phyloP scores from a whole-genome alignment of 1,140 invertebrate species.

The Papilio machaon region DNA sequence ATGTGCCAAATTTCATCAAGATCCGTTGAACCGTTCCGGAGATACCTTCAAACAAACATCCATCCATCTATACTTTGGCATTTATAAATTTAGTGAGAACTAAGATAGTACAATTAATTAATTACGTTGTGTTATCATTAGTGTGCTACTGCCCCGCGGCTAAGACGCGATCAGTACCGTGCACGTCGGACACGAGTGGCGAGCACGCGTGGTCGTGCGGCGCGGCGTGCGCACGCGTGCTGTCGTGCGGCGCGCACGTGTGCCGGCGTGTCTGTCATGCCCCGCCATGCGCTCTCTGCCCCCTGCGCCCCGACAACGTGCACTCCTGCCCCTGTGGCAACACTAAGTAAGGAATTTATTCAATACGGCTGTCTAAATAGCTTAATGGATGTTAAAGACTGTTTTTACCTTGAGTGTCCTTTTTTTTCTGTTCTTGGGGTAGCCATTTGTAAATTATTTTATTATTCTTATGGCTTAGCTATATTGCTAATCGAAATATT shows the following conservation, averaged over 20 bases:
- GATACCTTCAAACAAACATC: too few relatives aligned
- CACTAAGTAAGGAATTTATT: constrained; percentile 70
- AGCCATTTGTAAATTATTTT: background rate
- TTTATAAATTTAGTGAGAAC: too few relatives aligned
- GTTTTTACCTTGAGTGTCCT: too few relatives aligned
- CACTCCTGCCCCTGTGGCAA: constrained; percentile 94
- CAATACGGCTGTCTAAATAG: too few relatives aligned
- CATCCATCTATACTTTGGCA: too few relatives aligned
- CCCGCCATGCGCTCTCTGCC: constrained; percentile 85
- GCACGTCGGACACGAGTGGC: constrained; percentile 76
- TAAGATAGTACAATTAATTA: background rate
- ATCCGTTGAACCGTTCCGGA: too few relatives aligned
- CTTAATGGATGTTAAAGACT: too few relatives aligned
- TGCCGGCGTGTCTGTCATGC: constrained; percentile 89
- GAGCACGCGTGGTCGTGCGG: constrained; percentile 84
- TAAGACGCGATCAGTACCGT: constrained; percentile 79
- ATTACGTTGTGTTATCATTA: constrained; percentile 38
- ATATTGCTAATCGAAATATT: background rate
- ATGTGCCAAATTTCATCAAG: too few relatives aligned
- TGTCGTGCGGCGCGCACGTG: constrained; percentile 90
- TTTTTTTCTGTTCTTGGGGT: background rate
- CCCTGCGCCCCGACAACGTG: constrained; percentile 84
- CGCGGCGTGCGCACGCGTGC: constrained; percentile 85
- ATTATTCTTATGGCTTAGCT: background rate
- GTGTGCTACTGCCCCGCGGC: constrained; percentile 71